Conservation (phyloP, 2,113 vertebrate genomes). For the Xenopus laevis region DNA sequence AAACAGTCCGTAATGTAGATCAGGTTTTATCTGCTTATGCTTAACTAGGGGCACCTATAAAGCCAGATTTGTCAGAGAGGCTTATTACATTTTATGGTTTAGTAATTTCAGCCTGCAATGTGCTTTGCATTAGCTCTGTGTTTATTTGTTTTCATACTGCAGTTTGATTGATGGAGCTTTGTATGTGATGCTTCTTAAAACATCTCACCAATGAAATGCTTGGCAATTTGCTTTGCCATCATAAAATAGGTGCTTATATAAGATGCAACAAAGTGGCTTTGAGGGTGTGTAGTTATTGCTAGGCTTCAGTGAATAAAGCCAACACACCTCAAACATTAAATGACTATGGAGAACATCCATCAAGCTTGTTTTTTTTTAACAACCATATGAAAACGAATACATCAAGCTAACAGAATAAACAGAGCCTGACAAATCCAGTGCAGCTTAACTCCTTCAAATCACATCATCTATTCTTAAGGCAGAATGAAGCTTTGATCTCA, state of each 20-base stretch:
- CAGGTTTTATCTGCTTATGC: too few relatives aligned
- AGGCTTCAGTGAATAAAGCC: conserved; percentile 32
- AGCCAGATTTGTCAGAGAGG: too few relatives aligned
- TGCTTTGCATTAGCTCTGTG: neutral
- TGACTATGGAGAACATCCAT: conserved; percentile 33
- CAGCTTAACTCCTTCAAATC: conserved; percentile 13
- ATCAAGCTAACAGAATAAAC: conserved; percentile 33
- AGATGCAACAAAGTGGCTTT: conserved; percentile 21
- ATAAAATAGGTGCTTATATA: conserved; percentile 23
- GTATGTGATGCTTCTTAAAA: neutral
- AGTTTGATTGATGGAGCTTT: neutral
- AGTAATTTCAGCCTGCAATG: neutral
- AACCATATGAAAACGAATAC: conserved; percentile 32
- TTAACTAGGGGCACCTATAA: too few relatives aligned
- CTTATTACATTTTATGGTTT: neutral
- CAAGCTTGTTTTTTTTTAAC: conserved; percentile 28
- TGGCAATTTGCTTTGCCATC: neutral
- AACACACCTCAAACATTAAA: conserved; percentile 39
- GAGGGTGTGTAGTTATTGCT: conserved; percentile 21
- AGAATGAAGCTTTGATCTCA: neutral
- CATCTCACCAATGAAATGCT: neutral
- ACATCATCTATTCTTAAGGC: neutral
- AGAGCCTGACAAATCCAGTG: conserved; percentile 7
- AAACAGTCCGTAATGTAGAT: too few relatives aligned
- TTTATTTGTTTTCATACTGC: neutral